Evolutionary conservation across 2,797 vertebrate genomes (phyloP), one percentile per base, ranked within the genome.

Genomic region (Capromys pilorides): DNA sequence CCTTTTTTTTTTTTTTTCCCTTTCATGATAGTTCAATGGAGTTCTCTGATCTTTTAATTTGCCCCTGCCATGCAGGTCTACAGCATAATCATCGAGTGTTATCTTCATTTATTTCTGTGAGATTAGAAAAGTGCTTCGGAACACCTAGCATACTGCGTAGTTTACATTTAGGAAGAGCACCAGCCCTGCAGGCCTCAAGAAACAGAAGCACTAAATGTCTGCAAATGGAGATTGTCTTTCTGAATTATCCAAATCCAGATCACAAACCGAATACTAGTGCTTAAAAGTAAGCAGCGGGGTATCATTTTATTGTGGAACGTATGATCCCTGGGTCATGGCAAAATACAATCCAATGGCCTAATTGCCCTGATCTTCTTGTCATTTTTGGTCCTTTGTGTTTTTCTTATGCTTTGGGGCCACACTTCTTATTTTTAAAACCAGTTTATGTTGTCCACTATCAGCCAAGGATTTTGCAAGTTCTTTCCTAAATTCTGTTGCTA

Each of bases 1-100:
- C 54, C 22, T 62, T 75, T 62, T 28, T 7, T 13, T 36, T 57
- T 33, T 81, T 71, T 64, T 31, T 8, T 13, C 33, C 6, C 36
- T 81, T 51, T 71, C n/a, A 84, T 13, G 22, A 21, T 67, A 71
- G 49, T 93, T 90, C 79, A 51, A 0, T 92, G 41, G 85, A 79
- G 62, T 80, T 92, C 51, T 95, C 11, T 94, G 62, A 91, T 96
- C 84, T 95, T 86, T 89, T 78, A 19, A 67, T 94, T 93, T 88
- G 49, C 41, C 91, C 49, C 31, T 92, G 83, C 59, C 66, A 71
- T 82, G 85, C 91, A 93, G 16, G 54, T 79, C 49, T 88, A 59
- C 75, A 45, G 22, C 12, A 12, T 73, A 75, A 13, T 88, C 57
- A 77, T 86, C 54, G 91, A 28, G 6, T 71, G 61, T 81, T 62